A percentile compares a stretch with the other conserved stretches of the same genome.
Conservation (phyloP, 2,888 invertebrate species). For the Pammene fasciana region DNA sequence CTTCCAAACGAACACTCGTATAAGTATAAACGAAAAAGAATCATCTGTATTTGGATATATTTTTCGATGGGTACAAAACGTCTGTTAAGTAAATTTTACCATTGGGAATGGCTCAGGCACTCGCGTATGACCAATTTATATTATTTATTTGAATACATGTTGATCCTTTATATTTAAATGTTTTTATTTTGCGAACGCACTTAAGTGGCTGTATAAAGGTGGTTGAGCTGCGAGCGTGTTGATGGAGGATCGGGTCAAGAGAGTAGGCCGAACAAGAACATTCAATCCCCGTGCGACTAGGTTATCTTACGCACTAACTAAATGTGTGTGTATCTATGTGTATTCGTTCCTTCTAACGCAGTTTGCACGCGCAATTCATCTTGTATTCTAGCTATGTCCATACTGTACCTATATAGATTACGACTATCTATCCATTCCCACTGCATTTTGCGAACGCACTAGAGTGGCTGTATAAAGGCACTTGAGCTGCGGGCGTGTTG, state of each 20-base stretch:
- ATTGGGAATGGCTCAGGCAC: too few species aligned
- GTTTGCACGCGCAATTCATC: too few species aligned
- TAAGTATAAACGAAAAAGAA: neutral
- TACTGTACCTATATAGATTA: too few species aligned
- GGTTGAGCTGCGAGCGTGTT: constrained; percentile 13
- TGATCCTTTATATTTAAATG: too few species aligned
- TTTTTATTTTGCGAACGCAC: neutral
- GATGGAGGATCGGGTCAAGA: constrained; percentile 21
- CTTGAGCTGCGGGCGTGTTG: constrained; percentile 16
- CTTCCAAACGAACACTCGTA: neutral
- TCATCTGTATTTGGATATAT: neutral
- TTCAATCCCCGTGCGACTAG: neutral
- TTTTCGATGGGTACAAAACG: too few species aligned
- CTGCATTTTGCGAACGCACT: constrained; percentile 7
- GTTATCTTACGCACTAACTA: neutral
- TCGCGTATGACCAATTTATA: too few species aligned
- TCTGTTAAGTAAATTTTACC: too few species aligned
- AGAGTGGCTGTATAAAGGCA: constrained; percentile 17
- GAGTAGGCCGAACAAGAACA: constrained; percentile 17
- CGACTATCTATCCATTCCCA: constrained; percentile 8
- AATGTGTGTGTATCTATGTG: too few species aligned
- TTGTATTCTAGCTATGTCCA: too few species aligned
- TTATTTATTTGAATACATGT: too few species aligned
- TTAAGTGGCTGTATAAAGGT: constrained; percentile 18
- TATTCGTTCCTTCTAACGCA: too few species aligned